These are phyloP conservation scores for Anaspis maculata DNA, from an alignment of 2,888 invertebrate genomes.

Conservation along the genomic window DNA sequence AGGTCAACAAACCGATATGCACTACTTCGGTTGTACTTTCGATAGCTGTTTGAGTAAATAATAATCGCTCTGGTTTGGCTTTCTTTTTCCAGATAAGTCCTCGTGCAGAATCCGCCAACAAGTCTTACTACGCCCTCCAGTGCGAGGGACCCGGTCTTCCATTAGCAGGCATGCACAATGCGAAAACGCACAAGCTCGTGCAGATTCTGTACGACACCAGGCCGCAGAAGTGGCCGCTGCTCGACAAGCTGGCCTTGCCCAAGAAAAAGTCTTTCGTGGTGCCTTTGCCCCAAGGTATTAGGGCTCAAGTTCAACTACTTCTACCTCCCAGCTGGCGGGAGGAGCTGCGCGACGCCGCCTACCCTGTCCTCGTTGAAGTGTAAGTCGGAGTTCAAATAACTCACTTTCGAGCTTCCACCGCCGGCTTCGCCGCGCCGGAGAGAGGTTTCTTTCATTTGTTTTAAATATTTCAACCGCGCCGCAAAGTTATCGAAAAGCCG, in stretches of 20 bases:
- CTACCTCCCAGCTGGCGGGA: conserved; percentile 85
- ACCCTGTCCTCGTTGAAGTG: conserved; percentile 84
- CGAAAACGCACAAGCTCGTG: conserved; percentile 66
- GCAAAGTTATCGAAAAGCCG: too few species aligned
- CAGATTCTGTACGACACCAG: conserved; percentile 70
- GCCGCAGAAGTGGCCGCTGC: conserved; percentile 58
- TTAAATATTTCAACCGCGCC: background rate
- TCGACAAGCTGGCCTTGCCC: conserved; percentile 75
- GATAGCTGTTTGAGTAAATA: too few species aligned
- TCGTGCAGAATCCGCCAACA: conserved; percentile 25
- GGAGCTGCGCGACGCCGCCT: conserved; percentile 76
- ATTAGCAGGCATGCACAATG: conserved; percentile 69
- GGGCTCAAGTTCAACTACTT: conserved; percentile 79
- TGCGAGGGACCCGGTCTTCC: conserved; percentile 92
- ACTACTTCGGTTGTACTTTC: too few species aligned
- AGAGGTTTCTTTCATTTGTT: background rate
- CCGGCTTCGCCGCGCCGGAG: too few species aligned
- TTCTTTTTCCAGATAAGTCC: conserved; percentile 40
- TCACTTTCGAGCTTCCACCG: too few species aligned
- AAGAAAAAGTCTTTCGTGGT: conserved; percentile 76
- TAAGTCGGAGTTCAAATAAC: too few species aligned
- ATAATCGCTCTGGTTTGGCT: too few species aligned
- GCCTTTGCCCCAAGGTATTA: conserved; percentile 73
- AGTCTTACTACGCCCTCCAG: conserved; percentile 63
- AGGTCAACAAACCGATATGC: too few species aligned